Evolutionary conservation across 2,797 vertebrate species (phyloP).

Genomic region (Phrynocephalus vlangalii): DNA sequence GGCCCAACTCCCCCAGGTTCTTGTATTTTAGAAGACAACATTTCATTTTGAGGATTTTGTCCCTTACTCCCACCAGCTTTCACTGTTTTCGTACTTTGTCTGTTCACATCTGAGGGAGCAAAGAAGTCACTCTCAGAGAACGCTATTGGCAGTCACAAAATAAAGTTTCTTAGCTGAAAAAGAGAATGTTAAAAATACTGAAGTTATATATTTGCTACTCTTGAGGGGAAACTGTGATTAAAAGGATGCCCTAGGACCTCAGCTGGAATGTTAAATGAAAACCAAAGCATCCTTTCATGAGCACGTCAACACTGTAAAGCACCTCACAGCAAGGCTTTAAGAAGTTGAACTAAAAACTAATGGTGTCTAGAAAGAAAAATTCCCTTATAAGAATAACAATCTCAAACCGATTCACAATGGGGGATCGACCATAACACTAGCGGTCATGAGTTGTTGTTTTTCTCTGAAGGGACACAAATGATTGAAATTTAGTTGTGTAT

Average conservation of each 20-base stretch:
- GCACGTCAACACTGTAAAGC: slow-evolving; percentile 59
- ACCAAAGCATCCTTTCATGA: slow-evolving; percentile 52
- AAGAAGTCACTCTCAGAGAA: slow-evolving; percentile 53
- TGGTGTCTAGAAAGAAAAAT: slow-evolving; percentile 58
- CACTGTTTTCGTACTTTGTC: slow-evolving; percentile 68
- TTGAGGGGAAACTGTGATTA: slow-evolving; percentile 62
- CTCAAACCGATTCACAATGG: slow-evolving; percentile 46
- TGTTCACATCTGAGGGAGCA: slow-evolving; percentile 63
- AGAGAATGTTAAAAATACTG: slow-evolving; percentile 55
- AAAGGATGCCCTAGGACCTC: slow-evolving; percentile 64
- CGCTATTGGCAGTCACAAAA: slow-evolving; percentile 47
- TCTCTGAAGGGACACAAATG: slow-evolving; percentile 40
- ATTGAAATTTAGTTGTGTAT: slow-evolving; percentile 40
- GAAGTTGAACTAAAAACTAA: slow-evolving; percentile 70
- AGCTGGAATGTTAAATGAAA: slow-evolving; percentile 72
- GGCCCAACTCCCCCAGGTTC: no score
- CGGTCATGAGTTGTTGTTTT: slow-evolving; percentile 33
- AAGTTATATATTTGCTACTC: slow-evolving; percentile 61
- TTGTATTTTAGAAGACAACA: slow-evolving; percentile 61
- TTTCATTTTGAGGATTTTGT: slow-evolving; percentile 59
- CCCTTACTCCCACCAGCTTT: slow-evolving; percentile 55
- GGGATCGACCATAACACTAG: slow-evolving; percentile 34
- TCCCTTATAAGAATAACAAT: slow-evolving; percentile 62
- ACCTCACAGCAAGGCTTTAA: slow-evolving; percentile 63
- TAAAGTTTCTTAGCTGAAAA: slow-evolving; percentile 51